Evolutionary conservation across 2,113 vertebrate species (phyloP), one percentile per base, ranked within the genome.

Genomic region (Hippoglossus stenolepis): DNA sequence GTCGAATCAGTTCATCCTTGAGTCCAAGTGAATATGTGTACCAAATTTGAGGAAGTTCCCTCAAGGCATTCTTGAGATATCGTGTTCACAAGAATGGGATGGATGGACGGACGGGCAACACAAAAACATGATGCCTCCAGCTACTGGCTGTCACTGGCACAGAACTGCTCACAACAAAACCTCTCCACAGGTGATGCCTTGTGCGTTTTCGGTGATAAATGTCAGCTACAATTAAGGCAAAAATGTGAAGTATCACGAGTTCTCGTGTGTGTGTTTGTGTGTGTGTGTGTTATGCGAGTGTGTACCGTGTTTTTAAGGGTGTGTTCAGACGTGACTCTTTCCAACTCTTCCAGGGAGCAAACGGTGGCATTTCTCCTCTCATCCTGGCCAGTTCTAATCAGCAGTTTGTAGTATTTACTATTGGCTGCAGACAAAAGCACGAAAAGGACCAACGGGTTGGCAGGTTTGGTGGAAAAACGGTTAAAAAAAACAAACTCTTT

Each of bases 231-330:
- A 71, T 51, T 28, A 21, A 65, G 54, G 17, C 2, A 72, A 31
- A 1, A 21, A 64, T 40, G 49, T 18, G 21, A 59, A 26, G 11
- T 35, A n/a, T 1, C 11, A 60, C 35, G 14, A 58, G 49, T 31
- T 61, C 7, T 15, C 28, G 2, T 53, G 57, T 31, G 26, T 71
- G 7, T 65, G 31, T 31, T 6, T 31, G 1, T 24, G 24, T 24
- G 24, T 24, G 24, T 24, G 24, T 24, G 24, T 24, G 9, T 54
- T 10, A 62, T 57, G 18, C 3, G 67, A 31, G 13, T 72, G 11
- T 26, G 20, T 96, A 97, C 96, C 90, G 93, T 96, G 86, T 97
- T 98, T 91, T 97, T 96, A 21, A 95, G 96, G 20, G 95, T 93
- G 82, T 96, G 95, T 15, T 97, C 96, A 14, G 95, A 96, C 17